Evolutionary conservation across 2,113 vertebrate species (phyloP).

Genomic region (Cyanistes caeruleus): DNA sequence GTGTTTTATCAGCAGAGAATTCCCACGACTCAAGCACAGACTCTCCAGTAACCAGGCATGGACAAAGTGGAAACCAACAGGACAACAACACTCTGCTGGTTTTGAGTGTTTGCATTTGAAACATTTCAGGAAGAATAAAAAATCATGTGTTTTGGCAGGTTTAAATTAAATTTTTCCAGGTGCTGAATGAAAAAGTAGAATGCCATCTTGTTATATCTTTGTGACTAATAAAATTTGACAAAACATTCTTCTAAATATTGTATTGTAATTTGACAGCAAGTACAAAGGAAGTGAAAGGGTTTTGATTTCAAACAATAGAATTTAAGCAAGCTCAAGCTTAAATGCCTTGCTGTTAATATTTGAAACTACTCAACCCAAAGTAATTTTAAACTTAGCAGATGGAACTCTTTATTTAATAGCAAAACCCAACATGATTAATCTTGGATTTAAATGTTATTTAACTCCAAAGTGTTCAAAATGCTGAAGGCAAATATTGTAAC

Average conservation of each 20-base stretch:
- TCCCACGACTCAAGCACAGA: not conserved
- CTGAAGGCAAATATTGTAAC: slow-evolving; percentile 21
- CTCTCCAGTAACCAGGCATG: not conserved
- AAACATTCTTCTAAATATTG: not conserved
- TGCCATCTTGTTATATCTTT: not conserved
- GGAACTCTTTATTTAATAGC: not conserved
- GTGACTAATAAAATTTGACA: not conserved
- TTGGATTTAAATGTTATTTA: slow-evolving; percentile 19
- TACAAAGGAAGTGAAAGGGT: not conserved
- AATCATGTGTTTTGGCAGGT: not conserved
- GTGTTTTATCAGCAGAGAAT: not conserved
- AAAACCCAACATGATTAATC: not conserved
- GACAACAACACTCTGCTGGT: not conserved
- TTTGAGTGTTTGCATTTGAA: not conserved
- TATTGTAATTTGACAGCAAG: not conserved
- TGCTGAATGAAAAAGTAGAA: not conserved
- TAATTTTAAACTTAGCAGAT: slow-evolving; percentile 19
- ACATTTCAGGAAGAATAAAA: not conserved
- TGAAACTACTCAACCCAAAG: not conserved
- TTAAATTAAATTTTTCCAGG: not conserved
- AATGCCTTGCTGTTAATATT: not conserved
- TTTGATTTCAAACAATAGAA: not conserved
- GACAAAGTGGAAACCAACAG: not conserved
- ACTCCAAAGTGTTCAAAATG: slow-evolving; percentile 1
- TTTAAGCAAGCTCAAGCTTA: not conserved